A percentile compares a stretch with the other conserved stretches of the same genome.
Evolutionary conservation across 2,888 invertebrate species (phyloP).

Genomic region (Acanthacorydalis orientalis): DNA sequence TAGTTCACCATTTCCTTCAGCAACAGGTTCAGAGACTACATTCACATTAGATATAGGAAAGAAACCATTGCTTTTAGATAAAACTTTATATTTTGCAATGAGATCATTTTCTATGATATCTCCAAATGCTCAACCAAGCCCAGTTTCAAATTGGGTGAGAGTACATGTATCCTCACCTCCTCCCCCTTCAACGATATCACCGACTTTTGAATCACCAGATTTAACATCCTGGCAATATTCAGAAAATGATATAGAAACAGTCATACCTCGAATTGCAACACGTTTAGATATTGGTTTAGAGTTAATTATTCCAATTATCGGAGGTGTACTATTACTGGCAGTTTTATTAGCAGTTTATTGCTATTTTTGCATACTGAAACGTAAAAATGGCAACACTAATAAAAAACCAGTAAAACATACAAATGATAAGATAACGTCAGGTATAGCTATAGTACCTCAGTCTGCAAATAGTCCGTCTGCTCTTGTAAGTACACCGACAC

Average conservation of each 20-base stretch:
- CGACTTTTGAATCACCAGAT: constrained; percentile 22
- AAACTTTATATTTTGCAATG: constrained; percentile 33
- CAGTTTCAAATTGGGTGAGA: constrained; percentile 35
- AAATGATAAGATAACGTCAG: constrained; percentile 22
- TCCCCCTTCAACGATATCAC: constrained; percentile 29
- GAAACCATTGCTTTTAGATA: constrained; percentile 28
- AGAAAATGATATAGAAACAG: constrained; percentile 17
- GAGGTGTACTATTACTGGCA: constrained; percentile 27
- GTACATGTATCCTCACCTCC: constrained; percentile 32
- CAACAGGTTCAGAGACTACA: constrained; percentile 33
- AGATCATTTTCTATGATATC: constrained; percentile 28
- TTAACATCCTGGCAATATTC: constrained; percentile 21
- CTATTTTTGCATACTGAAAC: constrained; percentile 30
- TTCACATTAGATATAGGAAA: constrained; percentile 30
- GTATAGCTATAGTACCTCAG: constrained; percentile 29
- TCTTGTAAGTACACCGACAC: constrained; percentile 14
- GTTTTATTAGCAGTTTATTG: constrained; percentile 28
- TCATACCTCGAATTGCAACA: constrained; percentile 24
- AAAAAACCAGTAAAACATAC: constrained; percentile 19
- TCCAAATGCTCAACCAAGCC: constrained; percentile 22
- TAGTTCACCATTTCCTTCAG: constrained; percentile 27
- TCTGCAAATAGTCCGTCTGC: constrained; percentile 17
- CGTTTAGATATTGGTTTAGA: constrained; percentile 26
- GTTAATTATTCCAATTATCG: constrained; percentile 29
- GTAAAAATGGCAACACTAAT: constrained; percentile 17